Percentiles rank a stretch among this genome's conserved stretches.
phyloP scores from a whole-genome alignment of 2,797 vertebrate genomes.

The Diplodus sargus region DNA sequence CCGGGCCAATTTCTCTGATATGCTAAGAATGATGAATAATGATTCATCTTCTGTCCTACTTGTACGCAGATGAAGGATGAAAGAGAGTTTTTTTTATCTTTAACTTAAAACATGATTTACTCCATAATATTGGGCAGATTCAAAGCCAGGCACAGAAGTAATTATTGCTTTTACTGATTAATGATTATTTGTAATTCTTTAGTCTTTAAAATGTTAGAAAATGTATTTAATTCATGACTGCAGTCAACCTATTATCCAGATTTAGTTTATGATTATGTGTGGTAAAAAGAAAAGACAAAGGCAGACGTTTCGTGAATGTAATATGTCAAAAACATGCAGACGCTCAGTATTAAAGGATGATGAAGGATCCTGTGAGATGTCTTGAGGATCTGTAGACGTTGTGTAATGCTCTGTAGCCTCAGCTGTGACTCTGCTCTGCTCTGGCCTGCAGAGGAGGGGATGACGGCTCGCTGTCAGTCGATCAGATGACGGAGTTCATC shows the following conservation, averaged over 20 bases:
- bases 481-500: conserved; percentile 98
- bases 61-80: conserved; percentile 11
- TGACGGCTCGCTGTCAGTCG: conserved; percentile 88
- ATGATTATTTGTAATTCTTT: background rate
- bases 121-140: background rate
- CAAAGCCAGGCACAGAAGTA: background rate
- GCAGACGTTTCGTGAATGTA: background rate
- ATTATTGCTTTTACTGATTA: background rate
- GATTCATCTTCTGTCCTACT: conserved; percentile 44
- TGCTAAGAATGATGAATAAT: conserved; percentile 26
- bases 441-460: conserved; percentile 86
- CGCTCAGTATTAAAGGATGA: background rate
- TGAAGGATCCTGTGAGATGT: background rate
- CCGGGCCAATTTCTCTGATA: conserved; percentile 36
- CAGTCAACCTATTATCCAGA: background rate
- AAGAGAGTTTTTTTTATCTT: conserved; percentile 15
- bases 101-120: background rate
- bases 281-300: background rate
- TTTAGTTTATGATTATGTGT: background rate
- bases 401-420: background rate
- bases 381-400: background rate
- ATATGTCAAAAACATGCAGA: background rate
- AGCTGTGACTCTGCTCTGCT: background rate
- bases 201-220: no score
- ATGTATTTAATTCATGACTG: background rate